Conservation (phyloP, 2,888 invertebrate genomes). For the Mesochorus sp. region DNA sequence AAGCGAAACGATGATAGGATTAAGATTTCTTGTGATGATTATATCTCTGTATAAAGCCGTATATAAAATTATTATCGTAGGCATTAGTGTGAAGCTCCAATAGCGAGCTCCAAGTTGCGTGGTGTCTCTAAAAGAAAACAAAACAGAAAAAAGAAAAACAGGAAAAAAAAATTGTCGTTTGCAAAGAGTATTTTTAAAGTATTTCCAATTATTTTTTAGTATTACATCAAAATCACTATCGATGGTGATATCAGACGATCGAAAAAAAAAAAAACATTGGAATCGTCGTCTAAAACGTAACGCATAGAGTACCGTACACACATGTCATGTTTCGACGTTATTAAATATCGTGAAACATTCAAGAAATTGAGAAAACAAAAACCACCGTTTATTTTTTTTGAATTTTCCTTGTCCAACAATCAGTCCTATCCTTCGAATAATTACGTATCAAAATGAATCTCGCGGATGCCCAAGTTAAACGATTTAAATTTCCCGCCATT, state of each 20-base stretch:
- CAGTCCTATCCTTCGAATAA: background rate
- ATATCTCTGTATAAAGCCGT: conserved; percentile 65
- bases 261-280: conserved; percentile 20
- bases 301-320: conserved; percentile 69
- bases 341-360: conserved; percentile 76
- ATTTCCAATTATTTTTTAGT: conserved; percentile 82
- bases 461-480: background rate
- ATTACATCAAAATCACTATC: conserved; percentile 74
- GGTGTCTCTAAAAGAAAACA: conserved; percentile 58
- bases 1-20: conserved; percentile 59
- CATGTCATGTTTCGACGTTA: conserved; percentile 71
- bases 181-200: conserved; percentile 82
- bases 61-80: conserved; percentile 67
- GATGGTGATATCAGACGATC: conserved; percentile 66
- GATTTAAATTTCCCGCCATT: conserved; percentile 65
- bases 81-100: conserved; percentile 62
- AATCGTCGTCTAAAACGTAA: conserved; percentile 69
- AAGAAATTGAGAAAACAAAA: conserved; percentile 36
- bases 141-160: conserved; percentile 37
- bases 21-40: conserved; percentile 68
- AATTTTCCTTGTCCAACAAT: background rate
- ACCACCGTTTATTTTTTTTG: conserved; percentile 21
- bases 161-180: conserved; percentile 72
- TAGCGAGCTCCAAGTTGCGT: conserved; percentile 62
- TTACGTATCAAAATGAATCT: background rate